phyloP scores from a whole-genome alignment of 2,113 vertebrate genomes.

The Erythrolamprus reginae region DNA sequence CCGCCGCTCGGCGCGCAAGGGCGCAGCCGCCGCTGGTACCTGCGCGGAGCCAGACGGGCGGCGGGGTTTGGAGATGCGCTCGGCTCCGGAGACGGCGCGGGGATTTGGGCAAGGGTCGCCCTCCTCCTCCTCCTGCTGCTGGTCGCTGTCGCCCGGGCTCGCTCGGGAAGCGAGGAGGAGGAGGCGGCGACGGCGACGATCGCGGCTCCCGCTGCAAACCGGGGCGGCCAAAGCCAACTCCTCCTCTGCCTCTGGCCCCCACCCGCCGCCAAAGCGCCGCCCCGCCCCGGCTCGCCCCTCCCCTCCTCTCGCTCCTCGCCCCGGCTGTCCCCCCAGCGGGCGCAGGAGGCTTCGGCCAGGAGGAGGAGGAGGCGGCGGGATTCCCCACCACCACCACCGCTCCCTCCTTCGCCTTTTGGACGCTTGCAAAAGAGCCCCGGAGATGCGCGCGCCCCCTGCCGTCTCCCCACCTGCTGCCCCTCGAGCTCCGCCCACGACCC shows the following conservation, averaged over 20 bases:
- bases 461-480: not conserved
- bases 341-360: not conserved
- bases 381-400: too few relatives aligned
- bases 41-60: not conserved
- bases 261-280: conserved; percentile 13
- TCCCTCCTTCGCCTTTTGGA: too few relatives aligned
- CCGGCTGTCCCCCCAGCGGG: not conserved
- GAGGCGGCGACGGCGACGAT: too few relatives aligned
- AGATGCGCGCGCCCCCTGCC: not conserved
- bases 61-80: not conserved
- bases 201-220: not conserved
- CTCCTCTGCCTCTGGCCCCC: not conserved
- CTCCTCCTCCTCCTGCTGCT: not conserved
- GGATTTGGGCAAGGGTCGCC: not conserved
- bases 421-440: not conserved
- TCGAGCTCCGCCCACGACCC: not conserved
- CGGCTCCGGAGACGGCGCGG: not conserved
- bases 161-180: not conserved
- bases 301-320: not conserved
- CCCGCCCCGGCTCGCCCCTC: not conserved
- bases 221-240: not conserved
- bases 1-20: not conserved
- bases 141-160: not conserved
- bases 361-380: not conserved
- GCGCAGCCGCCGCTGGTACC: not conserved